Percentiles rank a stretch among this genome's conserved stretches.
These are phyloP conservation scores for Mesoligia furuncula DNA, from an alignment of 2,888 invertebrate species.

Conservation along the genomic window DNA sequence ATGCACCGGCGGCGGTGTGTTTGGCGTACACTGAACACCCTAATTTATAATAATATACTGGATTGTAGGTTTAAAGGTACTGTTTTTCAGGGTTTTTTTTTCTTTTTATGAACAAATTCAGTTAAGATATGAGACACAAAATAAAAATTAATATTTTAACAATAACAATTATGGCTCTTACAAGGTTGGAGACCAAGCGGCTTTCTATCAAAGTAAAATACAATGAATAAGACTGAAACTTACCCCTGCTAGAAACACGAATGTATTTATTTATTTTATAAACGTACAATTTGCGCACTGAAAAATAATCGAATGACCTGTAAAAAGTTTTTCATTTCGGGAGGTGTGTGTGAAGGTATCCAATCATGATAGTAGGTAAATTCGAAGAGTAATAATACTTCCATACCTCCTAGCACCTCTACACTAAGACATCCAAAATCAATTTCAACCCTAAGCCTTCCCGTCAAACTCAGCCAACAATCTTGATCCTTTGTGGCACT, in stretches of 20 bases:
- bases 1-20: background rate
- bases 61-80: background rate
- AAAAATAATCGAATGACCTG: background rate
- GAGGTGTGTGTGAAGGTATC: background rate
- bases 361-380: background rate
- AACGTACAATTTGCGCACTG: background rate
- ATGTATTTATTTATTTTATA: no score
- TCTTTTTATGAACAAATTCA: background rate
- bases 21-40: background rate
- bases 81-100: background rate
- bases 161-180: background rate
- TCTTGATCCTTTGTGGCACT: conserved; percentile 26
- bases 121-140: background rate
- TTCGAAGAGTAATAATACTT: background rate
- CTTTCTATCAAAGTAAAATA: background rate
- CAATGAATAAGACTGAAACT: background rate
- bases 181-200: background rate
- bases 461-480: background rate
- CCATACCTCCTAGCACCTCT: background rate
- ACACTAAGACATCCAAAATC: background rate
- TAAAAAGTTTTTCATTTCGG: background rate
- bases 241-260: background rate
- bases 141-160: background rate
- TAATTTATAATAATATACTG: background rate
- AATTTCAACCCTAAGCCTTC: background rate